These are phyloP conservation scores for Diarsia dahlii DNA, from an alignment of 2,888 invertebrate species.

Conservation along the genomic window DNA sequence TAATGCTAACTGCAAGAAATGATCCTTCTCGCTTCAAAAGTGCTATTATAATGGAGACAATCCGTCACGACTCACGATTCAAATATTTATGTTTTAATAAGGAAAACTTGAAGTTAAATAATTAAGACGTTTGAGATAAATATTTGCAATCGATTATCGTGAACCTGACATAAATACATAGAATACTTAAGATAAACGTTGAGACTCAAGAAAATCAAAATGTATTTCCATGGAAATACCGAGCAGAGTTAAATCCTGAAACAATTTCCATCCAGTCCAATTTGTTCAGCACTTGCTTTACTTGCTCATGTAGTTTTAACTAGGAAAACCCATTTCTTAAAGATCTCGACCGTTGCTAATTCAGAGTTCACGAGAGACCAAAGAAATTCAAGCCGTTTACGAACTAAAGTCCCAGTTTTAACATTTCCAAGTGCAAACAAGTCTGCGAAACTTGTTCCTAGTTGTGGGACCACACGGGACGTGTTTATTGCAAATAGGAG, in stretches of 20 bases:
- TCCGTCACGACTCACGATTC: not conserved
- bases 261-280: not conserved
- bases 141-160: constrained; percentile 13
- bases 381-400: constrained; percentile 78
- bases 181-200: not conserved
- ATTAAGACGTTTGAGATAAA: not conserved
- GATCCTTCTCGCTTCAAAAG: not conserved
- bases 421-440: constrained; percentile 83
- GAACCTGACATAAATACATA: not conserved
- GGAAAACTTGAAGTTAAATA: constrained; percentile 8
- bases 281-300: constrained; percentile 29
- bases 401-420: constrained; percentile 78
- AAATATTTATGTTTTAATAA: constrained; percentile 1
- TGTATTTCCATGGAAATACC: not conserved
- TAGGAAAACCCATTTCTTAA: constrained; percentile 58
- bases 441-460: constrained; percentile 79
- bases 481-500: constrained; percentile 86
- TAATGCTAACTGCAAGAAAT: constrained; percentile 4
- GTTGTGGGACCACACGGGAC: constrained; percentile 79
- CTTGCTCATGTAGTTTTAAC: constrained; percentile 51
- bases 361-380: constrained; percentile 74
- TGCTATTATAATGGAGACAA: constrained; percentile 5
- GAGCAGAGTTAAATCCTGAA: not conserved
- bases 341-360: constrained; percentile 73
- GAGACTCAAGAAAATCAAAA: not conserved